Base-by-base conservation (phyloP, 2,113 vertebrate genomes). In the Aptenodytes forsteri region DNA sequence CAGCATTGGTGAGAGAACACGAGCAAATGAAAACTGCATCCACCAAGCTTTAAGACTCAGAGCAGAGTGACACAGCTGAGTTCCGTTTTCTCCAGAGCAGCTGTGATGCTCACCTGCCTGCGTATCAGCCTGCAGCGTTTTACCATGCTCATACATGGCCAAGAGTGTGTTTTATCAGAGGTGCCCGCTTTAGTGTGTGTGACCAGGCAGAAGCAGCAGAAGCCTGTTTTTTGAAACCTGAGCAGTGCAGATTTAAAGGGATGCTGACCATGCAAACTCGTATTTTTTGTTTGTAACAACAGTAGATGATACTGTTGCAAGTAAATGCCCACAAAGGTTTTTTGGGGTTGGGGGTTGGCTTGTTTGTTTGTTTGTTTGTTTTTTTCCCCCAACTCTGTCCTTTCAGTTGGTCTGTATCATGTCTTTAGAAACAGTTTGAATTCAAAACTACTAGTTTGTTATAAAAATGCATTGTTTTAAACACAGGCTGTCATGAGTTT, bases 51-150 rank as follows among this genome's bases (percentile, higher is more conserved):
- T 13, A 55, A 23, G 54, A 75, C 27, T 6, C 55, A 23, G 61
- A 50, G 44, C 44, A 65, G 61, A 32, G 46, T 6, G 10, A 10
- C 16, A 15, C 1, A 10, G 69, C 1, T 0, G 49, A 69, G 66
- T 49, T 79, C 21, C 44, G 8, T 84, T 87, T 90, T 49, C 42
- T 54, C 69, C 65, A 7, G 62, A 80, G 79, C 47, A 54, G 36
- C 34, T 19, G 40, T 25, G 70, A 14, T 38, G 69, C 40, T 70
- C 59, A 56, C 47, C 75, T 49, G 38, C 34, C 40, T 5, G 22
- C 1, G 2, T 2, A 3, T 1, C 30, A 77, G 49, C 49, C n/a
- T 6, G 1, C 40, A 40, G 30, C 9, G 5, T 42, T 20, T 66
- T 5, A 29, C 47, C 11, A 4, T 7, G 55, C 30, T 30, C 46